These are phyloP conservation scores for Chrysolina haemoptera DNA, from an alignment of 2,888 invertebrate genomes.

Conservation along the genomic window DNA sequence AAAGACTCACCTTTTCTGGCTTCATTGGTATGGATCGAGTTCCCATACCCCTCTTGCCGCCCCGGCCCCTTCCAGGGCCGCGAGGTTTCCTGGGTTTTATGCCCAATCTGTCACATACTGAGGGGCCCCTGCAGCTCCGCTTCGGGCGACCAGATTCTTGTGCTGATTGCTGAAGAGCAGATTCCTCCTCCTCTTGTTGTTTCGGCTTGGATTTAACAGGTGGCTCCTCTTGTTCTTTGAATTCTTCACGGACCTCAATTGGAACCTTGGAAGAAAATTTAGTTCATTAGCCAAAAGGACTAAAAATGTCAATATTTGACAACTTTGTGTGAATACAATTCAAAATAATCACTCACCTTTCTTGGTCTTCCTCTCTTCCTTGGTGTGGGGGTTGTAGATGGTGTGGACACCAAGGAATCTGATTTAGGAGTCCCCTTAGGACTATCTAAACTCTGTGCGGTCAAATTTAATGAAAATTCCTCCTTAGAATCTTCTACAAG, in stretches of 20 bases:
- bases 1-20: slow-evolving; percentile 58
- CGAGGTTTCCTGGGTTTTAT: slow-evolving; percentile 67
- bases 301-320: too few relatives aligned
- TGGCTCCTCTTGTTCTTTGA: slow-evolving; percentile 57
- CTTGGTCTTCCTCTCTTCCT: slow-evolving; percentile 72
- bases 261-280: slow-evolving; percentile 61
- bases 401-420: slow-evolving; percentile 35
- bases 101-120: slow-evolving; percentile 66
- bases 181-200: slow-evolving; percentile 26
- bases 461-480: slow-evolving; percentile 21
- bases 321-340: too few relatives aligned
- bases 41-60: slow-evolving; percentile 57
- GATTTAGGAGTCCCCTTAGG: slow-evolving; percentile 28
- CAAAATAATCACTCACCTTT: slow-evolving; percentile 58
- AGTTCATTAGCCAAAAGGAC: too few relatives aligned
- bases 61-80: slow-evolving; percentile 62
- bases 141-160: slow-evolving; percentile 65
- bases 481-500: slow-evolving; percentile 54
- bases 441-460: slow-evolving; percentile 24
- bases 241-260: slow-evolving; percentile 67
- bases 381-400: slow-evolving; percentile 59
- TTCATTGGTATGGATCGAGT: slow-evolving; percentile 47
- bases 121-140: slow-evolving; percentile 67
- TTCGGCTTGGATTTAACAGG: slow-evolving; percentile 28
- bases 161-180: slow-evolving; percentile 22